Evolutionary conservation across 2,888 invertebrate species (phyloP).

Genomic region (Pseudococcus viburni): DNA sequence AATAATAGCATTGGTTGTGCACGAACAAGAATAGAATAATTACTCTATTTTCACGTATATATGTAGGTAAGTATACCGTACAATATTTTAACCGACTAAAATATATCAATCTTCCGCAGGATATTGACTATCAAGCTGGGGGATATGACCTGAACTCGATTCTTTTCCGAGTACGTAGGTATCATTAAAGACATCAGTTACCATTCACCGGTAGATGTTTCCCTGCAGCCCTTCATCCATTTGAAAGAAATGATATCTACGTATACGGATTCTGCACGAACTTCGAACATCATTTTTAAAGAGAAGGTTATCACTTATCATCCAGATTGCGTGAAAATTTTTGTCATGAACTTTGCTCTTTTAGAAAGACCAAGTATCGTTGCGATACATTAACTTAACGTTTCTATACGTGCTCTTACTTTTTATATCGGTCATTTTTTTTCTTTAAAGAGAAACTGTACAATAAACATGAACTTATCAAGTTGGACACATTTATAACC

Average conservation of each 20-base stretch:
- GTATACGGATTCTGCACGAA: conserved; percentile 40
- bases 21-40: not conserved
- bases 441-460: not conserved
- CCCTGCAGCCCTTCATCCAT: not conserved
- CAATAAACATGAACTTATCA: not conserved
- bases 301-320: conserved; percentile 3
- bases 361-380: not conserved
- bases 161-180: not conserved
- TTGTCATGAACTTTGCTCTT: conserved; percentile 11
- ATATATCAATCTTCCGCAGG: not conserved
- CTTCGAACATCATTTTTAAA: conserved; percentile 1
- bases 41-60: not conserved
- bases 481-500: no score
- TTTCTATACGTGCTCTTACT: not conserved
- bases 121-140: not conserved
- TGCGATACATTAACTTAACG: not conserved
- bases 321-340: conserved; percentile 37
- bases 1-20: not conserved
- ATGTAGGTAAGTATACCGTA: not conserved
- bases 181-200: conserved; percentile 29
- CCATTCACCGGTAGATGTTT: not conserved
- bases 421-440: conserved; percentile 12
- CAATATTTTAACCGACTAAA: not conserved
- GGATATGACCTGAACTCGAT: not conserved
- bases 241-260: not conserved